Percentiles rank a stretch among this genome's conserved stretches.
These are phyloP conservation scores for Channa argus DNA, from an alignment of 2,113 vertebrate species.

Conservation along the genomic window DNA sequence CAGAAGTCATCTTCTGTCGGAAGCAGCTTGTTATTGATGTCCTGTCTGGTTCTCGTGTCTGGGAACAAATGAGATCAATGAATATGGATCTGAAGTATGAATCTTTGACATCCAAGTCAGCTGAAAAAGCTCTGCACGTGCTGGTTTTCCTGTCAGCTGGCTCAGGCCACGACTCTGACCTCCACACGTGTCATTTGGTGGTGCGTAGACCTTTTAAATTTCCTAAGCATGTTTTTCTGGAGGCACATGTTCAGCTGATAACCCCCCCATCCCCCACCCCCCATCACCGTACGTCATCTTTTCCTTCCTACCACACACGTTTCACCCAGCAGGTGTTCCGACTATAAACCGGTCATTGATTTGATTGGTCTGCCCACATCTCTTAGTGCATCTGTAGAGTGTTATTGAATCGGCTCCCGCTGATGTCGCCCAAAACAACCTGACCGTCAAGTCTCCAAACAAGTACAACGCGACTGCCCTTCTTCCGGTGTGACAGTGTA, in stretches of 20 bases:
- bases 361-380: too few relatives aligned
- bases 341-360: too few relatives aligned
- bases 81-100: neutral
- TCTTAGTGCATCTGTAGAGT: too few relatives aligned
- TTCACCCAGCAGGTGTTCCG: too few relatives aligned
- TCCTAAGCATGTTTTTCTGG: neutral
- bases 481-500: too few relatives aligned
- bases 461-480: too few relatives aligned
- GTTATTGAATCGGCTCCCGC: too few relatives aligned
- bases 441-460: too few relatives aligned
- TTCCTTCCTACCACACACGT: too few relatives aligned
- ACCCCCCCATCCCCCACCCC: too few relatives aligned
- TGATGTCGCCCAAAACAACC: too few relatives aligned
- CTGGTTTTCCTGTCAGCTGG: neutral
- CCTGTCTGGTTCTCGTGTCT: neutral
- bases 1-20: neutral
- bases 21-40: neutral
- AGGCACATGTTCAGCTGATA: constrained; percentile 16
- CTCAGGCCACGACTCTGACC: neutral
- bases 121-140: neutral
- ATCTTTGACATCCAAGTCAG: neutral
- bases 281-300: too few relatives aligned
- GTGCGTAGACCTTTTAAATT: neutral
- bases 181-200: neutral
- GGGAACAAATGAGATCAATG: neutral